phyloP scores from a whole-genome alignment of 2,113 vertebrate species.

The Dasyurus viverrinus region DNA sequence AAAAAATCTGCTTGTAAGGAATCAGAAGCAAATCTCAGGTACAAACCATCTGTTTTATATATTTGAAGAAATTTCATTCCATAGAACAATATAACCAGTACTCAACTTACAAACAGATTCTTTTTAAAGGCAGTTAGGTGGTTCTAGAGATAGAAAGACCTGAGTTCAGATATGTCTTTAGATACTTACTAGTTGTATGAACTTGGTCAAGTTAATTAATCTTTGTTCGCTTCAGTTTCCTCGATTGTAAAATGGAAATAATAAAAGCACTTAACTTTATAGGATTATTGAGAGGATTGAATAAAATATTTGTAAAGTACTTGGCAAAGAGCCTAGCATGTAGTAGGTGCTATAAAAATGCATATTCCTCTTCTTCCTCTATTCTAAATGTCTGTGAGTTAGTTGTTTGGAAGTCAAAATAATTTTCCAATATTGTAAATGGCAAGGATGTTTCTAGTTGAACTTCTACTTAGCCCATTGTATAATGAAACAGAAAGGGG shows the following conservation, averaged over 20 bases:
- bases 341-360: background rate
- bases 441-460: conserved; percentile 47
- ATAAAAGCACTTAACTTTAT: background rate
- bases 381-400: conserved; percentile 43
- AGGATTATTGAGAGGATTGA: background rate
- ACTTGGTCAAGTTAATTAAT: background rate
- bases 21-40: conserved; percentile 59
- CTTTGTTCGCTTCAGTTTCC: background rate
- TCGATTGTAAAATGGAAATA: background rate
- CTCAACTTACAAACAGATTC: conserved; percentile 3
- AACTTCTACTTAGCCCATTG: background rate
- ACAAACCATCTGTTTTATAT: conserved; percentile 54
- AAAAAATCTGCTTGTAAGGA: conserved; percentile 61
- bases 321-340: background rate
- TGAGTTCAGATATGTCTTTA: background rate
- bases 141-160: background rate
- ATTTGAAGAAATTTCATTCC: conserved; percentile 7
- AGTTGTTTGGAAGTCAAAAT: conserved; percentile 46
- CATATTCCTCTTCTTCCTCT: background rate
- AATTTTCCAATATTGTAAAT: conserved; percentile 56
- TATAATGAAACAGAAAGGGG: background rate
- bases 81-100: conserved; percentile 58
- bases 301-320: background rate
- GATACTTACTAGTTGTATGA: background rate
- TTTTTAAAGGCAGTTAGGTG: conserved; percentile 38